phyloP scores from a whole-genome alignment of 2,113 vertebrate genomes.

The Phylloscopus whistleri region DNA sequence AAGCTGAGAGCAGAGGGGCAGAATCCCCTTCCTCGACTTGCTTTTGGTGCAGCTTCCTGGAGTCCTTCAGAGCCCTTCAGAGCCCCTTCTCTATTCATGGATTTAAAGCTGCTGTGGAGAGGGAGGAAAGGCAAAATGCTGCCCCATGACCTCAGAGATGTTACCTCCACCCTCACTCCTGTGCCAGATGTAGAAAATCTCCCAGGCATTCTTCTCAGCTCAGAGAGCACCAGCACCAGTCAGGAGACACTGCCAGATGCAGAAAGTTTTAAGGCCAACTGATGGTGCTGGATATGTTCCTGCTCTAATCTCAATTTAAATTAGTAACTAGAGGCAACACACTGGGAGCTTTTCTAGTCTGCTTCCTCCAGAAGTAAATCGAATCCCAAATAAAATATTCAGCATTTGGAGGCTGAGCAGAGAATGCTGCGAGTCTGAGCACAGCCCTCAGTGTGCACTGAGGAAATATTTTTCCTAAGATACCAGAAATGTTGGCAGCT shows the following conservation, averaged over 20 bases:
- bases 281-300: conserved; percentile 2
- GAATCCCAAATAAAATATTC: conserved; percentile 32
- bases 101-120: not conserved
- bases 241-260: not conserved
- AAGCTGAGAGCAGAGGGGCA: not conserved
- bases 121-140: not conserved
- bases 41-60: not conserved
- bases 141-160: not conserved
- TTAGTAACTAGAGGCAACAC: conserved; percentile 52
- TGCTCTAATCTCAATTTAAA: conserved; percentile 45
- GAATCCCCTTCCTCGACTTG: not conserved
- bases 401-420: not conserved
- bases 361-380: conserved; percentile 46
- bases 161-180: not conserved
- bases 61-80: not conserved
- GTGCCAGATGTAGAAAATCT: not conserved
- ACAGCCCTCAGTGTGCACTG: not conserved
- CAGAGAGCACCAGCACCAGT: not conserved
- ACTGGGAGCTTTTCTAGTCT: not conserved
- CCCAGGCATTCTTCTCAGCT: not conserved
- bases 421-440: not conserved
- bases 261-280: not conserved
- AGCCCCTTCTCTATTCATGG: not conserved
- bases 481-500: not conserved
- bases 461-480: not conserved